phyloP scores from a whole-genome alignment of 2,888 invertebrate species.

The Tiphia femorata region DNA sequence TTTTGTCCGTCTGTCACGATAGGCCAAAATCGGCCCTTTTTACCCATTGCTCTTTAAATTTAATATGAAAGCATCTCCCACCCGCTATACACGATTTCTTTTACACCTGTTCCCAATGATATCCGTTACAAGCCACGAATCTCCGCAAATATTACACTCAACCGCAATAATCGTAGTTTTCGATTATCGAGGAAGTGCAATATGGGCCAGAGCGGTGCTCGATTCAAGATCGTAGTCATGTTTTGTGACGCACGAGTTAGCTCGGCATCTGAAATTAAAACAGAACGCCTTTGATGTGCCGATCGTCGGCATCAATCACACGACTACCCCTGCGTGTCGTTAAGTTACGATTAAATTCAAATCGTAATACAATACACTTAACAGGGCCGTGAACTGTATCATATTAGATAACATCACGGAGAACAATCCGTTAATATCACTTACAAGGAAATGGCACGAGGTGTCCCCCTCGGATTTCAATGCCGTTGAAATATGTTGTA shows the following conservation, averaged over 20 bases:
- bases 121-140: no score
- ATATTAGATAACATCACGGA: slow-evolving; percentile 18
- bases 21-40: no score
- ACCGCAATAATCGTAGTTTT: neutral
- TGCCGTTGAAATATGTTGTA: no score
- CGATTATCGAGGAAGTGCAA: neutral
- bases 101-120: no score
- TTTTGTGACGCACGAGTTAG: neutral
- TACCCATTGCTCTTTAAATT: no score
- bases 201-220: neutral
- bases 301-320: neutral
- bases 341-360: neutral
- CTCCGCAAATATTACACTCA: neutral
- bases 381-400: slow-evolving; percentile 12
- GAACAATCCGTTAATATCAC: neutral
- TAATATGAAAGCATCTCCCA: no score
- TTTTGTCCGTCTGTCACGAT: no score
- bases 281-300: neutral
- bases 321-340: neutral
- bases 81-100: no score
- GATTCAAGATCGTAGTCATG: neutral
- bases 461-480: no score
- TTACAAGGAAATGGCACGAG: no score
- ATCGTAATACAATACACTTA: neutral
- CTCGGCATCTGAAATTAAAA: neutral